A percentile compares a stretch with the other conserved stretches of the same genome.
Conservation (phyloP, 30 jellyfish, hydroid and myxozoan genomes). For the Aurelia sp. region DNA sequence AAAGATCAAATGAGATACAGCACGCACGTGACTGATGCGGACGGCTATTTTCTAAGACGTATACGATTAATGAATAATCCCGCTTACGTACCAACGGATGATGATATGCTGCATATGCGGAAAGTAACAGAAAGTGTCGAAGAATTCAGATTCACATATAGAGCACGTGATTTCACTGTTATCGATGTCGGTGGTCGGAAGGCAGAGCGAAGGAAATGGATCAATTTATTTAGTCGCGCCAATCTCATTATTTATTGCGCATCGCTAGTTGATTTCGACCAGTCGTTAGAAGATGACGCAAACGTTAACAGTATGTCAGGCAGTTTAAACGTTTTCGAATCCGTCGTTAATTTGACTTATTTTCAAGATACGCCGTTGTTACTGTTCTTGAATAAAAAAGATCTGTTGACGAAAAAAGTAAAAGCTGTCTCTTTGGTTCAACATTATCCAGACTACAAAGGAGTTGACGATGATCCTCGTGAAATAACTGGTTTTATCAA, state of each 20-base stretch:
- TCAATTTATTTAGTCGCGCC: conserved; percentile 53
- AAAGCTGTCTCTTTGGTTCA: conserved; percentile 36
- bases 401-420: conserved; percentile 46
- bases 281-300: conserved; percentile 40
- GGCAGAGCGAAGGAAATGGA: conserved; percentile 60
- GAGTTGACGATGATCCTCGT: conserved; percentile 44
- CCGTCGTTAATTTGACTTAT: conserved; percentile 55
- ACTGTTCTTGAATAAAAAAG: conserved; percentile 53
- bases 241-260: conserved; percentile 56
- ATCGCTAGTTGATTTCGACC: conserved; percentile 45
- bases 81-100: conserved; percentile 49
- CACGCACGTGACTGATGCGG: conserved; percentile 41
- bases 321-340: conserved; percentile 49
- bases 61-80: conserved; percentile 35
- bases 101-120: conserved; percentile 49
- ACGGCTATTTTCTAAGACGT: conserved; percentile 48
- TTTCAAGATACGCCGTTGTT: conserved; percentile 57
- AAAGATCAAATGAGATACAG: conserved; percentile 43
- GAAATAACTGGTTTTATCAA: conserved; percentile 31
- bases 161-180: conserved; percentile 35
- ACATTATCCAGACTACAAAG: conserved; percentile 43
- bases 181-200: conserved; percentile 45
- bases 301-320: conserved; percentile 53
- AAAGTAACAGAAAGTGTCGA: conserved; percentile 40
- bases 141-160: conserved; percentile 46